Evolutionary conservation across 2,113 vertebrate genomes (phyloP).

Genomic region (Dipodomys ordii): DNA sequence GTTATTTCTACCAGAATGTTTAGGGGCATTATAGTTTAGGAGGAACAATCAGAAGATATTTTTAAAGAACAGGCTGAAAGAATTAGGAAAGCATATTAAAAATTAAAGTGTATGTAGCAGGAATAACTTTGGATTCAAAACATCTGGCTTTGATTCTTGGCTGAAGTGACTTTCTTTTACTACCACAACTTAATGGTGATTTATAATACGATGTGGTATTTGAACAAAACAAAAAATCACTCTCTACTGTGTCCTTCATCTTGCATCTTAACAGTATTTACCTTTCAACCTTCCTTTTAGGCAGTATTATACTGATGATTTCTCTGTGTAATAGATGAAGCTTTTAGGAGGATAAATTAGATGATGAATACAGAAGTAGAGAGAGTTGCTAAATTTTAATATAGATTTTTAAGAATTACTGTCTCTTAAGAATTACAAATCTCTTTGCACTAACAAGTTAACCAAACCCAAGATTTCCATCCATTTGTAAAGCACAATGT

Average conservation of each 20-base stretch:
- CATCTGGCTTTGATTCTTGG: neutral
- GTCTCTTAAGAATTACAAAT: neutral
- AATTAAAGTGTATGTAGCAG: neutral
- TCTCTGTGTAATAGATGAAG: neutral
- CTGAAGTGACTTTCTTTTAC: neutral
- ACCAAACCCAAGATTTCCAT: neutral
- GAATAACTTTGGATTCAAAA: neutral
- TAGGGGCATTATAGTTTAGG: neutral
- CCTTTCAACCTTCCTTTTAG: neutral
- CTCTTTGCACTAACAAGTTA: conserved; percentile 13
- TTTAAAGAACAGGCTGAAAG: neutral
- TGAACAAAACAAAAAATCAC: neutral
- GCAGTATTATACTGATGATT: neutral
- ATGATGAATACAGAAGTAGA: neutral
- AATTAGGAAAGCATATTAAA: neutral
- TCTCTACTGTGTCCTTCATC: neutral
- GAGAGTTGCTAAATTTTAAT: neutral
- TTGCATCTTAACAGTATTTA: neutral
- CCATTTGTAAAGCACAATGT: neutral
- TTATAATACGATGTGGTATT: neutral
- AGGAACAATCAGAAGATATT: neutral
- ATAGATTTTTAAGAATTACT: neutral
- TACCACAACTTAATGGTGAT: neutral
- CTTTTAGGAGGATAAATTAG: neutral
- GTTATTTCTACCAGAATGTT: neutral